Evolutionary conservation across 2,888 invertebrate species (phyloP), one percentile per base, ranked within the genome.

Genomic region (Troides helena): DNA sequence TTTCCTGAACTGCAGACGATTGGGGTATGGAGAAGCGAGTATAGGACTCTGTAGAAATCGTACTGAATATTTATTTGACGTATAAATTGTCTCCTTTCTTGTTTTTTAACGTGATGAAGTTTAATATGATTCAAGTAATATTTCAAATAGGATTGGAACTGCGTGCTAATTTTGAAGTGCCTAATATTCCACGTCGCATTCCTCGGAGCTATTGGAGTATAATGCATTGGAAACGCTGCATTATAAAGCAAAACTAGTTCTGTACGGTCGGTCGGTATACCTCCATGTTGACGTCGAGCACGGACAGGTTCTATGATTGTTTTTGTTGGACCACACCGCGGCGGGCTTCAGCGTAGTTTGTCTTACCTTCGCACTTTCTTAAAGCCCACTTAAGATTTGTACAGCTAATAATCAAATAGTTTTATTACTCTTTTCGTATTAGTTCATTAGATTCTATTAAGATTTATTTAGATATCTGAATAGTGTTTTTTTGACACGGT

Each of bases 191-290:
- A 73, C 76, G 77, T 78, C 75, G 78, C 79, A 87, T 86, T 85
- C 85, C 83, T 75, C 73, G 71, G 77, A 80, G 71, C 78, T 80
- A 80, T 81, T 82, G 79, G 77, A 73, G 77, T 80, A 84, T 84
- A 87, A 87, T 86, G 83, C 78, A 84, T 84, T 84, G 80, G 82
- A 85, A 86, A 85, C 39, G 39, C 85, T 80, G 77, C 79, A 83
- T 80, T 76, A 81, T 75, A 62, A 46, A 74, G 78, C 74, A 71
- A 83, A 88, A 90, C 89, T 82, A 76, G 89, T 85, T 84, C 79
- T 79, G 81, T 80, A 77, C 80, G 81, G 78, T 74, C 75, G 72
- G 74, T 61, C 68, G 61, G 72, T 25, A 17, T 78, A 81, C 78
- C 79, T 78, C 78, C 77, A 78, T 77, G 77, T 86, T 84, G 85